phyloP scores from a whole-genome alignment of 2,113 vertebrate genomes.

The Lycocorax pyrrhopterus region DNA sequence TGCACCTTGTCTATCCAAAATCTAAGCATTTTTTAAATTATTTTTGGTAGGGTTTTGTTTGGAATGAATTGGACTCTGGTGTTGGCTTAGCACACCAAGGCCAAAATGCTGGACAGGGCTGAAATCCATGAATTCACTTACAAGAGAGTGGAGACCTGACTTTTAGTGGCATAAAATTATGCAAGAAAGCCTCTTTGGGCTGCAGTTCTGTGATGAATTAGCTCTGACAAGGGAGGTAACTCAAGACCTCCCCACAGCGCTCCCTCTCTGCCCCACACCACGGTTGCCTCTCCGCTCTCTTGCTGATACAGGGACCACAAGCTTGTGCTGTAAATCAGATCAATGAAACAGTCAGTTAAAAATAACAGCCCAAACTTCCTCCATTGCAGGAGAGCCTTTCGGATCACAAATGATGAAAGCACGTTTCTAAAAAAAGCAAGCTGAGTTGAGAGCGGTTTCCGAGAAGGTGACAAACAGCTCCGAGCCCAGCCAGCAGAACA shows the following conservation, averaged over 20 bases:
- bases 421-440: not conserved
- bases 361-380: constrained; percentile 35
- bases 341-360: constrained; percentile 45
- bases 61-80: not conserved
- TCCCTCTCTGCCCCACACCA: not conserved
- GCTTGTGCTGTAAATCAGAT: constrained; percentile 22
- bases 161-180: not conserved
- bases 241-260: not conserved
- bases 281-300: not conserved
- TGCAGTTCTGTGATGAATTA: not conserved
- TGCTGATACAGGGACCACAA: not conserved
- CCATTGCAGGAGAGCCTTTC: constrained; percentile 20
- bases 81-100: not conserved
- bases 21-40: accelerated
- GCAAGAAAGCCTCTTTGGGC: not conserved
- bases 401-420: constrained; percentile 43
- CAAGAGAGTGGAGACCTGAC: not conserved
- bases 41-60: not conserved
- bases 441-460: not conserved
- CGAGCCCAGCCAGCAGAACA: not conserved
- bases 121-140: not conserved
- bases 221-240: not conserved
- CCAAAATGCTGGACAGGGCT: not conserved
- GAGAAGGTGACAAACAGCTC: not conserved
- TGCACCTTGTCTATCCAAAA: not conserved